These are phyloP conservation scores for Caenorhabditis panamensis DNA, from an alignment of 2,888 invertebrate species.

Conservation along the genomic window DNA sequence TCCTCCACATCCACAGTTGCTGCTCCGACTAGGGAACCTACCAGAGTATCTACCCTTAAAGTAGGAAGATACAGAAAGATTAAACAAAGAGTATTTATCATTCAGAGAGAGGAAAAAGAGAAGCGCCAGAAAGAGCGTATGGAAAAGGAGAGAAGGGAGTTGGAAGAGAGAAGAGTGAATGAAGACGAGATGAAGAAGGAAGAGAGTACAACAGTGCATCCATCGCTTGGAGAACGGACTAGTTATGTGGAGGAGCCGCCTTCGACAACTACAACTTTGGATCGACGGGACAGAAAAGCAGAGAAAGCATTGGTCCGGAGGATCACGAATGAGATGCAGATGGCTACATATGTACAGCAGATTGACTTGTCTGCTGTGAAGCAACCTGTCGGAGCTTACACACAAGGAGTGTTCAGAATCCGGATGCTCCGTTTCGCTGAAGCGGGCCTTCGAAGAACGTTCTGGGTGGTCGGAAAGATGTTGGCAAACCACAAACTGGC, in stretches of 20 bases:
- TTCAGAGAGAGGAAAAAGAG: constrained; percentile 61
- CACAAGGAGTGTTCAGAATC: constrained; percentile 70
- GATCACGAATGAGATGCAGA: constrained; percentile 69
- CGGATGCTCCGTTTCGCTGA: constrained; percentile 73
- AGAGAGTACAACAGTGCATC: constrained; percentile 36
- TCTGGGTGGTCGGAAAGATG: constrained; percentile 78
- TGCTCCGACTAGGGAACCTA: constrained; percentile 39
- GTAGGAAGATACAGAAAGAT: constrained; percentile 4
- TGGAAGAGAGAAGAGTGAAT: constrained; percentile 52
- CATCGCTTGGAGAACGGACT: constrained; percentile 60
- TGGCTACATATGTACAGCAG: constrained; percentile 72
- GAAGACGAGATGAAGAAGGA: constrained; percentile 51
- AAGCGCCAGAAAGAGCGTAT: constrained; percentile 52
- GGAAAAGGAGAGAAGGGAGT: constrained; percentile 55
- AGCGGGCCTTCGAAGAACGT: constrained; percentile 67
- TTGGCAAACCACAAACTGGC: constrained; percentile 68
- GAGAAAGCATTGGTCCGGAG: constrained; percentile 66
- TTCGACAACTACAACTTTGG: constrained; percentile 64
- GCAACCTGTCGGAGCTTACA: constrained; percentile 65
- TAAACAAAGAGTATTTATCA: background rate
- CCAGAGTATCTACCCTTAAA: constrained; percentile 59
- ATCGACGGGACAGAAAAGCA: constrained; percentile 61
- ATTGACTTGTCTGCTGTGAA: constrained; percentile 60
- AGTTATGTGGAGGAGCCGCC: constrained; percentile 72
- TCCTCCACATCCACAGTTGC: constrained; percentile 59